Conservation (phyloP, 1,140 invertebrate species). For the Cotesia typhae region DNA sequence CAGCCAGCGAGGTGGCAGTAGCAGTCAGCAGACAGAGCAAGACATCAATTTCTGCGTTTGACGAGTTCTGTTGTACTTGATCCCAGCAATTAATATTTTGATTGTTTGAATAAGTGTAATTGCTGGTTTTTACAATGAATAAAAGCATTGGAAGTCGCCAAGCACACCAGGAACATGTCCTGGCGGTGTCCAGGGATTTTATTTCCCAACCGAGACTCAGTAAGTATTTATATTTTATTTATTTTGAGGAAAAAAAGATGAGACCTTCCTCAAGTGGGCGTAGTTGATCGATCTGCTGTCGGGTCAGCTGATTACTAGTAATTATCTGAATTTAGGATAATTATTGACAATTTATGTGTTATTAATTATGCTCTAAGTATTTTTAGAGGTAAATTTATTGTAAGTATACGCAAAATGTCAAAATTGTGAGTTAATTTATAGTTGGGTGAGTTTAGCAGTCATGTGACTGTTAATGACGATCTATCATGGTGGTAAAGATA, state of each 20-base stretch:
- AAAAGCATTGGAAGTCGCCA: conserved; percentile 64
- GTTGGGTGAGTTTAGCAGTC: conserved; percentile 37
- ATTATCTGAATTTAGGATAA: neutral
- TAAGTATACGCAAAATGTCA: no score
- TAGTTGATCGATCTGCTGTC: conserved; percentile 55
- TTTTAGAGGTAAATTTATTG: no score
- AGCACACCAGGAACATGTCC: conserved; percentile 80
- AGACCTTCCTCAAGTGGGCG: conserved; percentile 48
- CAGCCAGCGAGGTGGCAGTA: conserved; percentile 20
- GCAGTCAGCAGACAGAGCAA: conserved; percentile 16
- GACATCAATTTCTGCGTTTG: neutral
- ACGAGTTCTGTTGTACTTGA: neutral
- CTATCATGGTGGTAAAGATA: conserved; percentile 35
- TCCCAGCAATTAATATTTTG: neutral
- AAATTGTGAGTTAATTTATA: neutral
- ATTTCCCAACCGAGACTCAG: conserved; percentile 96
- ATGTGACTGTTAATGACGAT: conserved; percentile 57
- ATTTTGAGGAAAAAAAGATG: conserved; percentile 1
- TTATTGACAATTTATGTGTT: neutral
- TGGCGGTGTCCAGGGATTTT: conserved; percentile 95
- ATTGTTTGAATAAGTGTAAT: neutral
- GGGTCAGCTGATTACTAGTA: conserved; percentile 56
- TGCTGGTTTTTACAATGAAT: conserved; percentile 22
- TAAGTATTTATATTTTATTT: conserved; percentile 72
- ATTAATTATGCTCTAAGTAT: neutral